Evolutionary conservation across 2,113 vertebrate genomes (phyloP).

Genomic region (Amblyornis subalaris): DNA sequence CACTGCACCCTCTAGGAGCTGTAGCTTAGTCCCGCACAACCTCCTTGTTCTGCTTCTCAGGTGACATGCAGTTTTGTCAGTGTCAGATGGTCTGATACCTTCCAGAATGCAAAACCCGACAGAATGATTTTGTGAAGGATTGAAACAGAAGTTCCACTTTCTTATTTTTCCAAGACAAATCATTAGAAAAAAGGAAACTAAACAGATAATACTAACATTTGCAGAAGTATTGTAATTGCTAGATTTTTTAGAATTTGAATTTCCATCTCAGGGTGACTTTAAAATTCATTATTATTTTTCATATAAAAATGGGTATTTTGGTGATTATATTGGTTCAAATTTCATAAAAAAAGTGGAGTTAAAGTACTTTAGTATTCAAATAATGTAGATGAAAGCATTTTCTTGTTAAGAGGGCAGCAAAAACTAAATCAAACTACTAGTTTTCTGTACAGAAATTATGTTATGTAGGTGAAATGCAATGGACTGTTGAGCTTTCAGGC

Average conservation of each 20-base stretch:
- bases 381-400: background rate
- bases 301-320: background rate
- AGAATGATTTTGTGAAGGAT: background rate
- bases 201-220: background rate
- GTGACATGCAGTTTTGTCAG: accelerated
- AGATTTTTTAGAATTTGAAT: background rate
- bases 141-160: background rate
- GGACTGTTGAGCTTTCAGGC: background rate
- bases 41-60: background rate
- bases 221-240: background rate
- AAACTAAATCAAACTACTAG: accelerated
- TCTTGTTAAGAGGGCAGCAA: background rate
- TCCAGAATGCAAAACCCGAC: background rate
- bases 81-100: background rate
- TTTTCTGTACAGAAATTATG: background rate
- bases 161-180: too few species aligned
- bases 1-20: background rate
- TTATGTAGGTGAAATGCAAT: accelerated
- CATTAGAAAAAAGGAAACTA: accelerated
- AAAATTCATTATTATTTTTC: background rate
- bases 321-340: background rate
- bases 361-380: background rate
- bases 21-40: background rate
- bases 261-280: background rate
- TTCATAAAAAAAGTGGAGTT: background rate